Evolutionary conservation across 2,797 vertebrate genomes (phyloP).

Genomic region (Enoplosus armatus): DNA sequence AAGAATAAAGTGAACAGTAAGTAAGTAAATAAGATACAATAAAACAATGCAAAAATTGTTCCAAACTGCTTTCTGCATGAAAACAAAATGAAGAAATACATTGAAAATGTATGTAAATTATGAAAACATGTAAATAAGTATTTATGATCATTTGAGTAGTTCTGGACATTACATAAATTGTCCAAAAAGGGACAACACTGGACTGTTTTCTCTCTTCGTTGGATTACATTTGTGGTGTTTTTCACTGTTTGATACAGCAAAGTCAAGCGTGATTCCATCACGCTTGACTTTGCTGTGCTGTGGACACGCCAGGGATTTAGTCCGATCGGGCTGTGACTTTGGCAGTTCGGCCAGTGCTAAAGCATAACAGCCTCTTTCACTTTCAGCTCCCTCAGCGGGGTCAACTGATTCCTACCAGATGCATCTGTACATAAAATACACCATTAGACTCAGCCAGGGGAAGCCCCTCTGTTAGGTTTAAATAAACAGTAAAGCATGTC

Average conservation of each 20-base stretch:
- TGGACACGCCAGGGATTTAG: slow-evolving; percentile 69
- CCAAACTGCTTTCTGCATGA: neutral
- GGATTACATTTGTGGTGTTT: slow-evolving; percentile 22
- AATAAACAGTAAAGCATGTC: slow-evolving; percentile 45
- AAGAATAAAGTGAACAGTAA: neutral
- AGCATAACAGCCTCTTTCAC: slow-evolving; percentile 78
- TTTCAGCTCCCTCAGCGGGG: slow-evolving; percentile 70
- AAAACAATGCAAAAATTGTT: neutral
- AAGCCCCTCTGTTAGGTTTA: slow-evolving; percentile 37
- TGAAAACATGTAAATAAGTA: neutral
- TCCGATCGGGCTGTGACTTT: slow-evolving; percentile 67
- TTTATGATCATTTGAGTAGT: neutral
- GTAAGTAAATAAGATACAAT: neutral
- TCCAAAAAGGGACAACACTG: neutral
- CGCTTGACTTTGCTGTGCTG: slow-evolving; percentile 56
- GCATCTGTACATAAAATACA: slow-evolving; percentile 73
- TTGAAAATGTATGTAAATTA: neutral
- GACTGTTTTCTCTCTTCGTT: slow-evolving; percentile 21
- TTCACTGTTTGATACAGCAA: slow-evolving; percentile 41
- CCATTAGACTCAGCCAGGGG: slow-evolving; percentile 32
- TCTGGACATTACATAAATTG: neutral
- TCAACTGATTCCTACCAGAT: slow-evolving; percentile 77
- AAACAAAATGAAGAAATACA: neutral
- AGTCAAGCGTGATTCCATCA: slow-evolving; percentile 63
- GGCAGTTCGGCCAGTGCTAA: slow-evolving; percentile 70